These are phyloP conservation scores for Lytechinus pictus DNA, from an alignment of 35 echinoderm and acorn worm species.

Conservation along the genomic window DNA sequence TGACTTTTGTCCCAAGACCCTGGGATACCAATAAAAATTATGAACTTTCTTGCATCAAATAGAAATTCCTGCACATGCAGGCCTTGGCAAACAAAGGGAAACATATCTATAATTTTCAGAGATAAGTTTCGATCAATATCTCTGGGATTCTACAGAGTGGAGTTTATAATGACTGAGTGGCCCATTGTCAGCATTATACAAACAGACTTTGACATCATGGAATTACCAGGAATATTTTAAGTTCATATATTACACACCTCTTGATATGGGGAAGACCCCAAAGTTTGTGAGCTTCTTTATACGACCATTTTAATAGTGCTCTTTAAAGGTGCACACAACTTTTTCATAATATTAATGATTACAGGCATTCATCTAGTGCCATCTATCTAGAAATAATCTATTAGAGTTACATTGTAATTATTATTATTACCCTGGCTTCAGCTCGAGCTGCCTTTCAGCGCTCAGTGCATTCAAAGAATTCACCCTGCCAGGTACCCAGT, in stretches of 20 bases:
- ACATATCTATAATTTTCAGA: neutral
- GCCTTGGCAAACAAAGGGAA: neutral
- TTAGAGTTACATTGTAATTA: no score
- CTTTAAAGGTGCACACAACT: no score
- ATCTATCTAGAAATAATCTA: no score
- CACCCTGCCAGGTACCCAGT: no score
- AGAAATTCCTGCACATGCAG: neutral
- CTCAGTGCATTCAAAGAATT: no score
- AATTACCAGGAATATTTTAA: neutral
- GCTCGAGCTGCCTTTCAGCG: no score
- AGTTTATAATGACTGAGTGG: neutral
- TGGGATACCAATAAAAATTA: neutral
- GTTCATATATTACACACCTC: neutral
- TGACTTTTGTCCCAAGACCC: neutral
- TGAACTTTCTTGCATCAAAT: neutral
- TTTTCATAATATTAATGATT: no score
- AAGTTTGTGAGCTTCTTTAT: neutral
- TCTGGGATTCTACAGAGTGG: neutral
- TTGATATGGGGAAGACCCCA: constrained; percentile 8
- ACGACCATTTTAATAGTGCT: neutral
- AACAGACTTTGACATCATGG: neutral
- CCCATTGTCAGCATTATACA: neutral
- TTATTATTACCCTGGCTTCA: no score
- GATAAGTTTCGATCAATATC: neutral
- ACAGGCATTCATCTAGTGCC: no score